phyloP scores from a whole-genome alignment of 1,140 invertebrate genomes.

The Dendroctonus valens region DNA sequence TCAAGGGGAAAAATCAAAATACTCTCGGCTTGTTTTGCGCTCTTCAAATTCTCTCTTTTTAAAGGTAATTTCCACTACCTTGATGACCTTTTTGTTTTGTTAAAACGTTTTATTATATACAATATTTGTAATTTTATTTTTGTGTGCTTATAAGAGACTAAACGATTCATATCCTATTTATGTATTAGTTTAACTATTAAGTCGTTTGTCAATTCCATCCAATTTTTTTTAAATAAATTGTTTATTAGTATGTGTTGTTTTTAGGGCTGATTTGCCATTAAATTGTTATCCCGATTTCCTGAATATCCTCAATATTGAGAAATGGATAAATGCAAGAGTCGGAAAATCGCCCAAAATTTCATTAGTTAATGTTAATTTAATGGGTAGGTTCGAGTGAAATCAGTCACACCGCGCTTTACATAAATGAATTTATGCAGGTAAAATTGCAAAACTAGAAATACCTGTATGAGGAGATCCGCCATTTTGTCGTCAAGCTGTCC shows the following conservation, averaged over 20 bases:
- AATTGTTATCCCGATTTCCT: too few species aligned
- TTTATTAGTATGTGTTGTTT: neutral
- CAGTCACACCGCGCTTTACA: too few species aligned
- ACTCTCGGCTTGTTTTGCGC: neutral
- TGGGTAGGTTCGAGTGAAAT: too few species aligned
- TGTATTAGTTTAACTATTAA: constrained; percentile 16
- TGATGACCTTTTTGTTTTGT: constrained; percentile 8
- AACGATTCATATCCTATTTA: constrained; percentile 21
- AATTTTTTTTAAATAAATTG: constrained; percentile 24
- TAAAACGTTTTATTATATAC: constrained; percentile 18
- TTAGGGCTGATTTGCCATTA: too few species aligned
- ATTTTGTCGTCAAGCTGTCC: too few species aligned
- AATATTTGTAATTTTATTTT: constrained; percentile 27
- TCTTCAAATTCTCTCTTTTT: neutral
- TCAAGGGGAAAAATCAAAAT: neutral
- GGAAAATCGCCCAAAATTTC: too few species aligned
- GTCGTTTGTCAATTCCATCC: constrained; percentile 30
- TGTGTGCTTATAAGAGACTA: constrained; percentile 18
- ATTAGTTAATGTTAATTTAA: too few species aligned
- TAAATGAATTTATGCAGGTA: too few species aligned
- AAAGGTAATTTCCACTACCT: neutral
- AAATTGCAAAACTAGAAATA: too few species aligned
- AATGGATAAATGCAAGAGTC: too few species aligned
- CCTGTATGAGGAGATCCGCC: too few species aligned
- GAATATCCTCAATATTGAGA: too few species aligned